These are phyloP conservation scores for Cephalopterus ornatus DNA, from an alignment of 2,113 vertebrate genomes.

Conservation along the genomic window DNA sequence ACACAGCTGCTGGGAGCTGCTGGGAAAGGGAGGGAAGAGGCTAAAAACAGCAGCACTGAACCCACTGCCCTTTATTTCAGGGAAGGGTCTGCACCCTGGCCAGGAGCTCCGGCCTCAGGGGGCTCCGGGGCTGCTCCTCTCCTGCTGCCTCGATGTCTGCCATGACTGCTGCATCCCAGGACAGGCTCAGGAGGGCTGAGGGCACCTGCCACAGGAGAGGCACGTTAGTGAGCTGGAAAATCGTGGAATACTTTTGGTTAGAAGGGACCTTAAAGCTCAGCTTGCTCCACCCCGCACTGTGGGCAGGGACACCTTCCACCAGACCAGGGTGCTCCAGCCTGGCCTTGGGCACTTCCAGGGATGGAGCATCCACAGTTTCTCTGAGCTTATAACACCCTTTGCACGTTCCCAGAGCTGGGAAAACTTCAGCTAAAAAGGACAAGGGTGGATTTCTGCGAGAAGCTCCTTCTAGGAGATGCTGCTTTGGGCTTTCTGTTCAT, in stretches of 20 bases:
- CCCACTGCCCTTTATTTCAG: slow-evolving; percentile 74
- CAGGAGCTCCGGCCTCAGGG: slow-evolving; percentile 81
- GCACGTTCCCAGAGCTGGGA: rapidly evolving
- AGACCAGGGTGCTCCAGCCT: rapidly evolving
- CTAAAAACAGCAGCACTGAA: background rate
- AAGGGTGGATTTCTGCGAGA: background rate
- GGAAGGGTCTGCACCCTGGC: slow-evolving; percentile 74
- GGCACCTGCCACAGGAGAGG: slow-evolving; percentile 78
- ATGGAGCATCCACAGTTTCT: background rate
- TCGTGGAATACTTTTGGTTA: rapidly evolving
- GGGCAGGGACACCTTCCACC: rapidly evolving
- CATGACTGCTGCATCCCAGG: slow-evolving; percentile 83
- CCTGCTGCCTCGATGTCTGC: slow-evolving; percentile 81
- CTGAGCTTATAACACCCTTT: rapidly evolving
- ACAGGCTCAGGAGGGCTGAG: slow-evolving; percentile 85
- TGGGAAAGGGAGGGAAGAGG: background rate
- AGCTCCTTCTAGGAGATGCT: background rate
- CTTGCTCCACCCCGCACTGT: background rate
- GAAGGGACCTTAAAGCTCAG: rapidly evolving
- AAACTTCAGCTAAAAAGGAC: rapidly evolving
- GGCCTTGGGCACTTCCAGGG: background rate
- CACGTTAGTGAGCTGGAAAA: rapidly evolving
- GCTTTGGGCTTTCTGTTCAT: background rate
- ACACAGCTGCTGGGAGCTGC: rapidly evolving
- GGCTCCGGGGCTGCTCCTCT: slow-evolving; percentile 43